A percentile compares a stretch with the other conserved stretches of the same genome.
phyloP scores from a whole-genome alignment of 2,888 invertebrate species.

The Sceliomorpha sp. region DNA sequence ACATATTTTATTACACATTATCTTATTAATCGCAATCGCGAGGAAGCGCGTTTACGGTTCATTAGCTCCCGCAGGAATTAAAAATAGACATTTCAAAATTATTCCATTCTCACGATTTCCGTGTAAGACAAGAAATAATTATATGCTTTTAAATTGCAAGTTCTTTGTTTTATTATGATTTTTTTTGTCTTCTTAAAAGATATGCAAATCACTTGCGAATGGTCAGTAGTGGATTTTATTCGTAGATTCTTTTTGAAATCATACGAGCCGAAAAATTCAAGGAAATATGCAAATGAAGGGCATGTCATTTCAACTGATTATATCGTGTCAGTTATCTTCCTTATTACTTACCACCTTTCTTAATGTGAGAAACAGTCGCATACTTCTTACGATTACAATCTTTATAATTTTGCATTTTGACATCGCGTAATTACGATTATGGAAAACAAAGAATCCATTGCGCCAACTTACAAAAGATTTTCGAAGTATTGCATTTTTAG shows the following conservation, averaged over 20 bases:
- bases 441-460: too few relatives aligned
- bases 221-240: conserved; percentile 37
- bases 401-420: conserved; percentile 25
- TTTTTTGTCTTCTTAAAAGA: conserved; percentile 19
- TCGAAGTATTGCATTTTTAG: too few relatives aligned
- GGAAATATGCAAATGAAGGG: conserved; percentile 53
- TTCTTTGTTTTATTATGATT: conserved; percentile 21
- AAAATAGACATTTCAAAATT: conserved; percentile 15
- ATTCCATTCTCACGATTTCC: conserved; percentile 28
- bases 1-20: too few relatives aligned
- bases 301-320: conserved; percentile 47
- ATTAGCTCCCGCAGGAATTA: conserved; percentile 8
- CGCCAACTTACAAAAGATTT: too few relatives aligned
- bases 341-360: conserved; percentile 47
- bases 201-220: conserved; percentile 44
- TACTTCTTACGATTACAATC: conserved; percentile 50
- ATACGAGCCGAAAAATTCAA: conserved; percentile 45
- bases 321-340: conserved; percentile 49
- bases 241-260: conserved; percentile 44
- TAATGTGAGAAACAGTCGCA: conserved; percentile 27
- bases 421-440: background rate
- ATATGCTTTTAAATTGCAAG: conserved; percentile 19
- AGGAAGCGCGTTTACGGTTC: too few relatives aligned
- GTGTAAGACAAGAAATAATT: conserved; percentile 25
- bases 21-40: too few relatives aligned